Conservation (phyloP, 2,888 invertebrate species). For the Tenthredo distinguenda region DNA sequence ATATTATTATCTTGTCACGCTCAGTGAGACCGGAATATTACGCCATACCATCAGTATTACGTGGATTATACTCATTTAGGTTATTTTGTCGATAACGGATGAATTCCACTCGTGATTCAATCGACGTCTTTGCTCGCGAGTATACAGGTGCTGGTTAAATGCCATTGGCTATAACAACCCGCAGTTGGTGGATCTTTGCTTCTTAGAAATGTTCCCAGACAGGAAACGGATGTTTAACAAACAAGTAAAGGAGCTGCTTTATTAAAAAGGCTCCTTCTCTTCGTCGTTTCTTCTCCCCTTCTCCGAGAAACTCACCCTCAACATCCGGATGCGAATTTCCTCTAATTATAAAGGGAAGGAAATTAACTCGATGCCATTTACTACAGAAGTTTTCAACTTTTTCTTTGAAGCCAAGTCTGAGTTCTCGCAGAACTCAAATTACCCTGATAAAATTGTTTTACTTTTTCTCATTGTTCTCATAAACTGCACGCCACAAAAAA, state of each 20-base stretch:
- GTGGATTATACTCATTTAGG: too few relatives aligned
- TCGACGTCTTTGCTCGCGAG: neutral
- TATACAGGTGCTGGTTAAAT: neutral
- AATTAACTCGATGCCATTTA: slow-evolving; percentile 53
- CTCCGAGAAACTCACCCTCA: slow-evolving; percentile 37
- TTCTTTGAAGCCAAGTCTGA: slow-evolving; percentile 40
- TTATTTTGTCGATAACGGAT: neutral
- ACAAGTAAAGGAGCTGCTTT: slow-evolving; percentile 42
- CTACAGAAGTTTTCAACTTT: slow-evolving; percentile 50
- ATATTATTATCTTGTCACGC: too few relatives aligned
- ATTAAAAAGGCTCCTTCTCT: slow-evolving; percentile 44
- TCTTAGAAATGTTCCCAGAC: slow-evolving; percentile 8
- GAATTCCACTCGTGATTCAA: neutral
- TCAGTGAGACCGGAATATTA: too few relatives aligned
- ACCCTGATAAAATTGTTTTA: slow-evolving; percentile 45
- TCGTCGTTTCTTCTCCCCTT: slow-evolving; percentile 10
- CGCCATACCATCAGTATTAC: too few relatives aligned
- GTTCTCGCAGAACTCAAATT: slow-evolving; percentile 34
- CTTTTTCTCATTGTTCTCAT: slow-evolving; percentile 35
- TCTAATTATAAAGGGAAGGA: slow-evolving; percentile 53
- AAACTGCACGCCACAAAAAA: slow-evolving; percentile 7
- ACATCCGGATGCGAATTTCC: slow-evolving; percentile 51
- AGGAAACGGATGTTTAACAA: slow-evolving; percentile 48
- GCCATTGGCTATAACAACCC: neutral
- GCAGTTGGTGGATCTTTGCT: slow-evolving; percentile 16